A percentile compares a stretch with the other conserved stretches of the same genome.
phyloP scores from a whole-genome alignment of 2,888 invertebrate species.

The Herminia tarsipennalis region DNA sequence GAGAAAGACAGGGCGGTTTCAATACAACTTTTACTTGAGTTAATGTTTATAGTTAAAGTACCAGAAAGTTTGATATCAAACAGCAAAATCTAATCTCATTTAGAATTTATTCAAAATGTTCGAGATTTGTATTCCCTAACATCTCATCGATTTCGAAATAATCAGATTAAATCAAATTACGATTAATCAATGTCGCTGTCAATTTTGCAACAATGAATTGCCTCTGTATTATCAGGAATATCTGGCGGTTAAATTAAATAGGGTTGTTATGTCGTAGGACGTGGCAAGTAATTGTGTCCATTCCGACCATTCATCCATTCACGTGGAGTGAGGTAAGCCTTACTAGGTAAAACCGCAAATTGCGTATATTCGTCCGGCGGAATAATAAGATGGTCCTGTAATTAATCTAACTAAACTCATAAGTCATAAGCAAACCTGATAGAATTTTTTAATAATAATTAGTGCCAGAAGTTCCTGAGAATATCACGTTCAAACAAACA shows the following conservation, averaged over 20 bases:
- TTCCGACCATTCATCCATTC: background rate
- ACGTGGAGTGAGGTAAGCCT: conserved; percentile 6
- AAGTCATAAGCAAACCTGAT: too few species aligned
- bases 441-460: too few species aligned
- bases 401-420: background rate
- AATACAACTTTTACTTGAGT: conserved; percentile 10
- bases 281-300: conserved; percentile 13
- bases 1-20: conserved; percentile 13
- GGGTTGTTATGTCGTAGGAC: conserved; percentile 11
- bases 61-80: conserved; percentile 13
- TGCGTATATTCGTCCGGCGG: conserved; percentile 7
- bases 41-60: conserved; percentile 19
- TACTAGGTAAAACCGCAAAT: conserved; percentile 24
- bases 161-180: conserved; percentile 8
- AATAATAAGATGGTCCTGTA: background rate
- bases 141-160: background rate
- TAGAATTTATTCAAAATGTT: too few species aligned
- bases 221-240: conserved; percentile 10
- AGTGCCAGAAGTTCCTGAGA: too few species aligned
- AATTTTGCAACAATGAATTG: conserved; percentile 6
- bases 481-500: too few species aligned
- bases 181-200: conserved; percentile 9
- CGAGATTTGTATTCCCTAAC: too few species aligned
- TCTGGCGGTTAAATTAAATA: conserved; percentile 13
- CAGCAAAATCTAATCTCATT: too few species aligned